These are phyloP conservation scores for Cydia strobilella DNA, from an alignment of 1,140 invertebrate species.

Conservation along the genomic window DNA sequence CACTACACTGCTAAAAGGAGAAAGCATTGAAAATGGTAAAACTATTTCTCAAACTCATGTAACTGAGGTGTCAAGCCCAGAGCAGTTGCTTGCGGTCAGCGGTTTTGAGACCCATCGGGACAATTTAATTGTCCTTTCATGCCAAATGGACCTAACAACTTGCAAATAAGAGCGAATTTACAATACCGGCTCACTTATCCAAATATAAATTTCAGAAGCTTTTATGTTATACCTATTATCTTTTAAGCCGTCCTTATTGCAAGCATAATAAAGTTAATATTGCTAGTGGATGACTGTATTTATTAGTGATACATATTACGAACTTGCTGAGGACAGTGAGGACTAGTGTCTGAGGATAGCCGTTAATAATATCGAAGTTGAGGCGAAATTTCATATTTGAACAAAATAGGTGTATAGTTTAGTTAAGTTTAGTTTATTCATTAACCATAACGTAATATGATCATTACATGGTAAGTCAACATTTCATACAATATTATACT, in stretches of 20 bases:
- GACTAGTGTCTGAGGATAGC: conserved; percentile 33
- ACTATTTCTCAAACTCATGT: conserved; percentile 45
- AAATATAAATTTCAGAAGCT: conserved; percentile 20
- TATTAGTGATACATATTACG: conserved; percentile 5
- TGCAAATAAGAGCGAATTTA: neutral
- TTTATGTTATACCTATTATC: conserved; percentile 32
- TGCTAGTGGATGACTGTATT: conserved; percentile 25
- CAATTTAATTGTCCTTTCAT: neutral
- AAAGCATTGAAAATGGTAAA: conserved; percentile 38
- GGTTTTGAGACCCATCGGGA: conserved; percentile 38
- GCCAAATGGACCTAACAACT: neutral
- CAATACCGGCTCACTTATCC: neutral
- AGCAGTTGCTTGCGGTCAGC: conserved; percentile 54
- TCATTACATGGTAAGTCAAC: too few relatives aligned
- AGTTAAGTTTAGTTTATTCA: too few relatives aligned
- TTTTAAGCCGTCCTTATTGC: conserved; percentile 35
- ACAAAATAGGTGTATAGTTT: too few relatives aligned
- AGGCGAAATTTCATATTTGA: too few relatives aligned
- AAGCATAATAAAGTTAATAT: conserved; percentile 40
- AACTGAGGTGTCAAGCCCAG: conserved; percentile 48
- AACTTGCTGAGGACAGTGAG: conserved; percentile 25
- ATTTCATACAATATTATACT: too few relatives aligned
- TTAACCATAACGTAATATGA: too few relatives aligned
- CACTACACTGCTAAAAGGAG: neutral
- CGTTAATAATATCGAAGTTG: conserved; percentile 28